Base-by-base conservation (phyloP, 1,140 invertebrate genomes). In the Dysdera silvatica region DNA sequence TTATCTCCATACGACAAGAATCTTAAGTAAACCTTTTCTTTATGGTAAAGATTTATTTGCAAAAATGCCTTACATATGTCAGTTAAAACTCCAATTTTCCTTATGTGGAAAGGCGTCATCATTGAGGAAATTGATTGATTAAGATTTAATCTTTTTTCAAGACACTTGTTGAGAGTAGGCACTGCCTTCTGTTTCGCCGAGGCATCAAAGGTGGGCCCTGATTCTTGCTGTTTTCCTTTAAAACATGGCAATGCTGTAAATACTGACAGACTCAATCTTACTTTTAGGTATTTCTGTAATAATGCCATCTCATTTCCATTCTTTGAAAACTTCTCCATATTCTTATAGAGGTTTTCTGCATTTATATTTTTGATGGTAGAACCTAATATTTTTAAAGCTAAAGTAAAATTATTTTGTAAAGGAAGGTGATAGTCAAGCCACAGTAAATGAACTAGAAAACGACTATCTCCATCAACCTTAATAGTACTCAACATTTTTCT, bases 71-170 rank as follows among this genome's bases (percentile, higher is more conserved):
- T 52, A 14, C 29, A 14, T 52, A 52, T 52, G 23, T 52, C 49
- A 12, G 49, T 28, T 12, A 28, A 10, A 7, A 52, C 23, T 14
- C 24, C 49, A 28, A 26, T 12, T 52, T 31, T 26, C 32, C 37
- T 7, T 29, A 14, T 23, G 10, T 28, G 14, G 23, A 52, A 52
- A 26, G 10, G 23, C 8, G 10, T 31, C 31, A 78, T 37, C 23
- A 78, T 59, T 1, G 67, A 29, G 8, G 74, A 72, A 29, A 52
- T 26, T 2, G n/a, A 26, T 51, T 26, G 2, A 1, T 18, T 51
- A 7, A 28, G 29, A 31, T 51, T 51, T 18, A 28, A 28, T 12
- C 49, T 28, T 26, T 28, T 31, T 14, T 52, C 24, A 24, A 52
- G 10, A 52, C 49, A 52, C 12, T 52, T 28, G 29, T 52, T 52